Evolutionary conservation across 2,888 invertebrate genomes (phyloP).

Genomic region (Sinopyrophorus schimmeli): DNA sequence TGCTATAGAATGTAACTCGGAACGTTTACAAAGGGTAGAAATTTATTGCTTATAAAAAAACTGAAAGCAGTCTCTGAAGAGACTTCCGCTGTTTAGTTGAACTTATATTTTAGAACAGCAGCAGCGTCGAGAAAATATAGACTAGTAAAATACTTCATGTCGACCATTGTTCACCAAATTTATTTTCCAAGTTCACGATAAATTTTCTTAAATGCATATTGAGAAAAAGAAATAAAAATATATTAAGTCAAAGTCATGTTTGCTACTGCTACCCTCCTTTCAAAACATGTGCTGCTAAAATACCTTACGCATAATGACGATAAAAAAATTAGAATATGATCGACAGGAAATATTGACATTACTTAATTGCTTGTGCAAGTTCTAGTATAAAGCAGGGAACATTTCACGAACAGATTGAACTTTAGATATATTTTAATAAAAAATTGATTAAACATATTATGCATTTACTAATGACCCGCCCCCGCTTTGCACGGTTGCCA

Average conservation of each 20-base stretch:
- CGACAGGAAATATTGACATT: too few relatives aligned
- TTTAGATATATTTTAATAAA: too few relatives aligned
- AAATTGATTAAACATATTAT: too few relatives aligned
- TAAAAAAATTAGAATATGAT: too few relatives aligned
- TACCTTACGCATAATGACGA: too few relatives aligned
- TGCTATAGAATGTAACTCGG: conserved; percentile 18
- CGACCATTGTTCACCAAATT: conserved; percentile 23
- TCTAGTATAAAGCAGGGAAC: too few relatives aligned
- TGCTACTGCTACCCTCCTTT: conserved; percentile 7
- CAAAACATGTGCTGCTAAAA: conserved; percentile 10
- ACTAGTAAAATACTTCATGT: conserved; percentile 25
- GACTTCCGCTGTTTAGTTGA: conserved; percentile 19
- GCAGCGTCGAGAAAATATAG: conserved; percentile 18
- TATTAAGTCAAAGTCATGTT: conserved; percentile 12
- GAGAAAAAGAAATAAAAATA: conserved; percentile 18
- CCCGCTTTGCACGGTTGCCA: too few relatives aligned
- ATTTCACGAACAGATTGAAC: too few relatives aligned
- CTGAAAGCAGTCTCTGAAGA: conserved; percentile 23
- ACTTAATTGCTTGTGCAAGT: too few relatives aligned
- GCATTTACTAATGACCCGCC: too few relatives aligned
- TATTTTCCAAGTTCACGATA: conserved; percentile 18
- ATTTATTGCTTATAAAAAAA: conserved; percentile 25
- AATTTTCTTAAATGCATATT: conserved; percentile 24
- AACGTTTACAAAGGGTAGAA: conserved; percentile 22
- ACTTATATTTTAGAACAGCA: conserved; percentile 21